Base-by-base conservation (phyloP, 2,113 vertebrate genomes). In the Numenius arquata region DNA sequence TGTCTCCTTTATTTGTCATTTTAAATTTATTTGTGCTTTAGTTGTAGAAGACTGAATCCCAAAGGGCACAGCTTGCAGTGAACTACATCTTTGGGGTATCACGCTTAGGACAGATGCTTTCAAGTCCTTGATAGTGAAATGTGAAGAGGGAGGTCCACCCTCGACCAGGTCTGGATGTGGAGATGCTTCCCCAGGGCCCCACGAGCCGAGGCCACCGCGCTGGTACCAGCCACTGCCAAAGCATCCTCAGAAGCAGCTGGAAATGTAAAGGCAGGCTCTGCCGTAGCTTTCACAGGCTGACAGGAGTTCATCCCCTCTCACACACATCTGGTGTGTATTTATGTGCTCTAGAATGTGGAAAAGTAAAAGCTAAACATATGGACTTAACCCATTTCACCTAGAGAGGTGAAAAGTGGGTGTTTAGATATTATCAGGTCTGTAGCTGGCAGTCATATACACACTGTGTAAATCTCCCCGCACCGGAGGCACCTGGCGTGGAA, bases 401-500 rank as follows among this genome's bases (percentile, higher is more conserved):
- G 91, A 90, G 92, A 96, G 88, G 85, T 96, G 95, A 94, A 91
- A 97, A 97, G 86, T 91, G 38, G 70, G 84, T 96, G 94, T 95
- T 94, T 58, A 74, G 85, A 9, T 75, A 92, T 96, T 96, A 86
- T 73, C 76, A 14, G 41, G 68, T 85, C 85, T 95, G 71, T 91
- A 73, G 81, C 67, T 95, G 88, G 89, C 71, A 82, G 83, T 77
- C 40, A 6, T 18, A 36, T 12, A 55, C 9, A 74, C 34, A 5
- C 45, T 10, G 38, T 45, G 55, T 70, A 94, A 94, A 93, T 79
- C 83, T 72, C 73, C 40, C 11, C 2, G 4, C 45, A 30, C 25
- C 1, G 1, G 53, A 72, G 71, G 36, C 55, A 73, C 16, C 61
- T 73, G 76, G 67, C 4, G 5, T 61, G 72, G 62, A 61, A 61